Base-by-base conservation (phyloP, 1,140 invertebrate genomes). In the Riptortus pedestris region DNA sequence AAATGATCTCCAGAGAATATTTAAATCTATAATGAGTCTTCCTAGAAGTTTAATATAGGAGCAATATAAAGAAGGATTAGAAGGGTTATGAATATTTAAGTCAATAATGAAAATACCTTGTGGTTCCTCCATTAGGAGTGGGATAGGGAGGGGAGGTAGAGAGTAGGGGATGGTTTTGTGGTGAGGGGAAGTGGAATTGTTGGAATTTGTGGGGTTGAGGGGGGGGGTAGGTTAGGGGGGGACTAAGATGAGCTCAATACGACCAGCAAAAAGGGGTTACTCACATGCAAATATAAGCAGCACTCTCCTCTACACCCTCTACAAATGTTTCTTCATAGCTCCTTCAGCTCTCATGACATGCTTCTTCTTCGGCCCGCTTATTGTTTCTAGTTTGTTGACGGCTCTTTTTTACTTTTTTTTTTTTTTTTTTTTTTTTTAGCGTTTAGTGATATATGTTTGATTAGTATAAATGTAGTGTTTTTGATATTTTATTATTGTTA, bases 171-270 rank as follows among this genome's bases (percentile, higher is more conserved):
- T n/a, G n/a, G n/a, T n/a, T n/a, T n/a, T n/a, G n/a, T n/a, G 7
- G 33, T 9, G 5, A 22, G 45, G 16, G 45, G 12, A 22, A 22
- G 18, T 18, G 45, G 45, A 47, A 47, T 47, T 47, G 45, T 47
- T 47, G 45, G 45, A 47, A 47, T 47, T 47, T 47, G 45, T 47
- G 45, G 45, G 45, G n/a, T n/a, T n/a, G n/a, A n/a, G n/a, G n/a
- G n/a, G n/a, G n/a, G n/a, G n/a, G n/a, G n/a, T n/a, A n/a, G n/a
- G n/a, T n/a, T n/a, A n/a, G n/a, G n/a, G n/a, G n/a, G n/a, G n/a
- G 45, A 22, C 22, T 47, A 47, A 47, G 45, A 47, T 47, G 45
- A 47, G 45, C 18, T 47, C 45, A 47, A 47, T 47, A 47, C 45
- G 4, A 5, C 45, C 22, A n/a, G 45, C 45, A 47, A 47, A 47